phyloP scores from a whole-genome alignment of 1,140 invertebrate species.

The Hermetia illucens region DNA sequence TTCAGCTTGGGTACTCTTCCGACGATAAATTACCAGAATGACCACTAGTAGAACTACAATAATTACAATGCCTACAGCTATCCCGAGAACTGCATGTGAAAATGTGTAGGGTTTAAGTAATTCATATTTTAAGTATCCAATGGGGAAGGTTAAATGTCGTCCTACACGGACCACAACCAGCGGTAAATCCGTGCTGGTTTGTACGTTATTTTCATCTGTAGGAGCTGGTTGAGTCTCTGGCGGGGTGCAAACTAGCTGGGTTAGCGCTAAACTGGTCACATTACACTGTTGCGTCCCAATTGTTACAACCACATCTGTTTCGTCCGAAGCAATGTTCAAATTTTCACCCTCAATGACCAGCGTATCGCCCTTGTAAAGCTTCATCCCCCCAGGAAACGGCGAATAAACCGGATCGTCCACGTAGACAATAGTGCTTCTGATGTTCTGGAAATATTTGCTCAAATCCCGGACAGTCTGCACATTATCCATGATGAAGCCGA shows the following conservation, averaged over 20 bases:
- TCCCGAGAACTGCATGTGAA: slow-evolving; percentile 73
- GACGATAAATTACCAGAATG: slow-evolving; percentile 73
- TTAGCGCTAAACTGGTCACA: slow-evolving; percentile 78
- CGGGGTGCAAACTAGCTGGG: slow-evolving; percentile 80
- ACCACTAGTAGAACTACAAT: slow-evolving; percentile 74
- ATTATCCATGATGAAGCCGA: slow-evolving; percentile 94
- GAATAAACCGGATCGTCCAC: slow-evolving; percentile 86
- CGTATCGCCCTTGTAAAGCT: slow-evolving; percentile 87
- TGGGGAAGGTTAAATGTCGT: slow-evolving; percentile 66
- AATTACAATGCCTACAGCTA: slow-evolving; percentile 66
- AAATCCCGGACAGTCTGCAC: slow-evolving; percentile 78
- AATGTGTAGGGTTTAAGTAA: slow-evolving; percentile 70
- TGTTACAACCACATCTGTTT: slow-evolving; percentile 84
- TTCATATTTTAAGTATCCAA: slow-evolving; percentile 82
- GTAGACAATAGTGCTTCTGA: slow-evolving; percentile 69
- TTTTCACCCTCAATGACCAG: slow-evolving; percentile 91
- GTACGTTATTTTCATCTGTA: slow-evolving; percentile 73
- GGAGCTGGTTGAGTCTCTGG: slow-evolving; percentile 70
- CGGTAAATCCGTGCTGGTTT: slow-evolving; percentile 58
- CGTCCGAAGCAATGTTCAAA: slow-evolving; percentile 79
- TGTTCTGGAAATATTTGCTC: slow-evolving; percentile 68
- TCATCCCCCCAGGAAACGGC: slow-evolving; percentile 70
- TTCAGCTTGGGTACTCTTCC: slow-evolving; percentile 89
- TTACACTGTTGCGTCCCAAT: slow-evolving; percentile 82
- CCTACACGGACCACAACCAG: slow-evolving; percentile 85